These are phyloP conservation scores for Meloidogyne floridensis DNA, from an alignment of 1,140 invertebrate genomes.

Conservation along the genomic window DNA sequence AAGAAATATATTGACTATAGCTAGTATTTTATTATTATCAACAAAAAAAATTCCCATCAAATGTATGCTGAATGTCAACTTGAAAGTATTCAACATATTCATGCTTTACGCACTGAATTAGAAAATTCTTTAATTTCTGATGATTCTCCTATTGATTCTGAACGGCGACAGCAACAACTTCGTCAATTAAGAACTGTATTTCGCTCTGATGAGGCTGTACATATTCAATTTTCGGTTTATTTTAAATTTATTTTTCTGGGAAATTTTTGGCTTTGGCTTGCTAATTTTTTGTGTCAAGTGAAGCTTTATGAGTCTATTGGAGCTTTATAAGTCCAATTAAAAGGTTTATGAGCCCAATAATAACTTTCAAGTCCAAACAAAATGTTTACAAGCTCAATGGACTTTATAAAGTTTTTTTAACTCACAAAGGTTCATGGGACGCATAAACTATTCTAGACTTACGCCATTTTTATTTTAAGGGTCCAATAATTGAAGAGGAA, in stretches of 20 bases:
- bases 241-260: neutral
- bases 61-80: slow-evolving; percentile 7
- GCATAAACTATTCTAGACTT: no score
- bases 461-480: neutral
- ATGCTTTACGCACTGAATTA: slow-evolving; percentile 21
- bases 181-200: slow-evolving; percentile 12
- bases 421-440: no score
- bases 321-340: no score
- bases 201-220: neutral
- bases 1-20: neutral
- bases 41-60: neutral
- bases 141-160: neutral
- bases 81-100: slow-evolving; percentile 12
- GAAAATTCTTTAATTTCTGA: slow-evolving; percentile 19
- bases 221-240: slow-evolving; percentile 30
- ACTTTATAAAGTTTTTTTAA: no score
- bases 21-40: neutral
- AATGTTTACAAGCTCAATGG: no score
- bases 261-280: no score
- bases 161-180: neutral
- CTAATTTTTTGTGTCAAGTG: no score
- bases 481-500: slow-evolving; percentile 12
- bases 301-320: no score
- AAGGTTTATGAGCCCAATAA: no score
- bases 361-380: no score